Evolutionary conservation across 2,888 invertebrate genomes (phyloP), one percentile per base, ranked within the genome.

Genomic region (Saturnia pavonia): DNA sequence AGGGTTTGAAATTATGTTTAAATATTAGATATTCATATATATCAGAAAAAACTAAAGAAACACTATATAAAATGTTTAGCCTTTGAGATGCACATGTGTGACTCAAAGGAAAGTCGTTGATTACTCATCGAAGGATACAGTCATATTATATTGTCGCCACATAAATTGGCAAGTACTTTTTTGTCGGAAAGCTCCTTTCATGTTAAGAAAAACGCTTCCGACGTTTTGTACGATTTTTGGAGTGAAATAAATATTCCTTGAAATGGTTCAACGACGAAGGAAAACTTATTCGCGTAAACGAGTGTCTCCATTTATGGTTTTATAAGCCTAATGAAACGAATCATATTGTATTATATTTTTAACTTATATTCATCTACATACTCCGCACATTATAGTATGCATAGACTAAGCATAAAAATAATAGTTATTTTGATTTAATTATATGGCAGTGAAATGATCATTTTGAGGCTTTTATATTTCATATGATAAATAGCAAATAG

Each of bases 141-240:
- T 43, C 9, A n/a, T 22, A 22, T 54, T 54, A 25, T 57, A 57
- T 25, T 69, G 25, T 71, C 69, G 69, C 57, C 65, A 70, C n/a
- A 67, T 71, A 79, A 80, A 85, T 82, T 83, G 79, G 82, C 77
- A 77, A 76, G 74, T 78, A 79, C 83, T 81, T 63, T 82, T 80
- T 76, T 77, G 73, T 71, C 80, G 84, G 85, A 80, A 82, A 84
- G 82, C 79, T 81, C 54, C 85, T 82, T 86, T 87, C 84, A 77
- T 68, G 63, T 71, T 77, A 63, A 80, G 79, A 77, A 80, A 82
- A 85, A 82, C 77, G 84, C 82, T 88, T 87, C 85, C 83, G 82
- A 75, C 75, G 80, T 80, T 79, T 83, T 85, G 85, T 77, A 76
- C 74, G 82, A 78, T 82, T 82, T 82, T 76, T 83, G 78, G 76